Percentiles rank a stretch among this genome's conserved stretches.
These are phyloP conservation scores for Hyposoter dolosus DNA, from an alignment of 2,888 invertebrate genomes.

Conservation along the genomic window DNA sequence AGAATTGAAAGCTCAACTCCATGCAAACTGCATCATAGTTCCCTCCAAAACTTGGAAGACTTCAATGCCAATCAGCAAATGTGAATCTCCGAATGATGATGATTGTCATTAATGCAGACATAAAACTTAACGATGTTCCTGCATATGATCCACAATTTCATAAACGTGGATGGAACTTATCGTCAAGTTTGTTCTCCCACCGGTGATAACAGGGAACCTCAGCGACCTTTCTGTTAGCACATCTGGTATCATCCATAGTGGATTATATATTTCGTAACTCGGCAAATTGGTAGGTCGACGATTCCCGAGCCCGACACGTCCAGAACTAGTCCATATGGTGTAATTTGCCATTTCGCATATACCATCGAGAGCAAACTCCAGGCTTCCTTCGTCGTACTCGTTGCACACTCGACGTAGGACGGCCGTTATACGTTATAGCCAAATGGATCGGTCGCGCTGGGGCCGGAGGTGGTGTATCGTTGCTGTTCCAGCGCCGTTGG, in stretches of 20 bases:
- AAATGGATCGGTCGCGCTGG: constrained; percentile 69
- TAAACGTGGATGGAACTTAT: not conserved
- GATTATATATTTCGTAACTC: constrained; percentile 59
- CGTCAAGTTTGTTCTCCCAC: constrained; percentile 30
- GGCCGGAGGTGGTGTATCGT: constrained; percentile 63
- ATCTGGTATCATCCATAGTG: constrained; percentile 9
- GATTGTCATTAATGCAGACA: not conserved
- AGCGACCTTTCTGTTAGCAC: not conserved
- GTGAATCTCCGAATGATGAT: not conserved
- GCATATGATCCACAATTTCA: constrained; percentile 6
- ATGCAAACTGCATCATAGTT: not conserved
- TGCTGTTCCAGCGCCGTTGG: constrained; percentile 57
- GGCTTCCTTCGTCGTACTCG: constrained; percentile 34
- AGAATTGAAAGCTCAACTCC: not conserved
- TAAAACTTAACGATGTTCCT: not conserved
- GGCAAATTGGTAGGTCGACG: constrained; percentile 55
- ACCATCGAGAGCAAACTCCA: constrained; percentile 35
- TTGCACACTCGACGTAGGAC: constrained; percentile 35
- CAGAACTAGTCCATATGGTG: constrained; percentile 52
- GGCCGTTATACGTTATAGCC: constrained; percentile 59
- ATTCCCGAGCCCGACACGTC: constrained; percentile 55
- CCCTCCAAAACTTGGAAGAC: not conserved
- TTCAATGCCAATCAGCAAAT: not conserved
- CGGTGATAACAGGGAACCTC: constrained; percentile 13
- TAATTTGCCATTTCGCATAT: constrained; percentile 52